A percentile compares a stretch with the other conserved stretches of the same genome.
These are phyloP conservation scores for Brachionus koreanus DNA, from an alignment of 1,140 invertebrate genomes.

Conservation along the genomic window DNA sequence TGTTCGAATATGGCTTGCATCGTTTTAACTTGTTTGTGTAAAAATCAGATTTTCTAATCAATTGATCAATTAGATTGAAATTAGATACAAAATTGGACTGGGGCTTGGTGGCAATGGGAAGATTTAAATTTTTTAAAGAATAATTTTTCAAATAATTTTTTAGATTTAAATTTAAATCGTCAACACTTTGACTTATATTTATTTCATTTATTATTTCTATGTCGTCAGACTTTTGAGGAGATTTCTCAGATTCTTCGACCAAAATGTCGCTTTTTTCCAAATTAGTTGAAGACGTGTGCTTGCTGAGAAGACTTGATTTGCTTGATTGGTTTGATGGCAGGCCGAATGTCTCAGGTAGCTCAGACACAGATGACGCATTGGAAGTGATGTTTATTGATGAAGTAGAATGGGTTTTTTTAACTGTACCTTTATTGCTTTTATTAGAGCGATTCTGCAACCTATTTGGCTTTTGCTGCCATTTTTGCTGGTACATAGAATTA, in stretches of 20 bases:
- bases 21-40: constrained; percentile 38
- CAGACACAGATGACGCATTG: neutral
- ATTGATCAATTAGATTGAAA: constrained; percentile 5
- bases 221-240: constrained; percentile 20
- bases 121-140: constrained; percentile 12
- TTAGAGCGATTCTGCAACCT: neutral
- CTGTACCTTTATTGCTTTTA: neutral
- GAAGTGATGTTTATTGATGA: neutral
- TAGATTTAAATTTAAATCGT: constrained; percentile 16
- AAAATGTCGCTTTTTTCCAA: constrained; percentile 10
- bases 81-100: constrained; percentile 39
- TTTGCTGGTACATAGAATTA: constrained; percentile 26
- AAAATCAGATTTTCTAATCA: constrained; percentile 15
- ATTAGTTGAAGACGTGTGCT: constrained; percentile 7
- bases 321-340: constrained; percentile 31
- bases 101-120: constrained; percentile 14
- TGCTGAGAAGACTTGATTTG: neutral
- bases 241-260: neutral
- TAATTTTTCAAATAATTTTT: constrained; percentile 34
- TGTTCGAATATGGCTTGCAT: constrained; percentile 30
- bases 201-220: constrained; percentile 36
- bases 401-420: neutral
- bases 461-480: constrained; percentile 27
- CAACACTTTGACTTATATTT: neutral
- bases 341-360: constrained; percentile 42